Base-by-base conservation (phyloP, 2,113 vertebrate genomes). In the Corythornis madagascariensis region DNA sequence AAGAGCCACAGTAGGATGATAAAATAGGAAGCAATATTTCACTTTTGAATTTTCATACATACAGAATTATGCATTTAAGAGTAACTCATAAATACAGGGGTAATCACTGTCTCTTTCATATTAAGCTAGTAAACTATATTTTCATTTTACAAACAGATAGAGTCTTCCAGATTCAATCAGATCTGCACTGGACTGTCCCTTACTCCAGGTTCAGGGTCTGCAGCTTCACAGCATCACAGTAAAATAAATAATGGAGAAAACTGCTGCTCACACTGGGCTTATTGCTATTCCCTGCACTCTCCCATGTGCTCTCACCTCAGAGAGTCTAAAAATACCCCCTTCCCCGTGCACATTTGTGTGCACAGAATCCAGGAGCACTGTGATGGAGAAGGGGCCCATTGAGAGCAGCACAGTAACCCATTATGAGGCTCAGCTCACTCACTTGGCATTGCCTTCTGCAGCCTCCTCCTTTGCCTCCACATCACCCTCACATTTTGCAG, bases 391-490 rank as follows among this genome's bases (percentile, higher is more conserved):
- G 74, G 40, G 43, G 43, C 42, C 40, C 89, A 33, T 50, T 88
- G 84, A 86, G 59, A 55, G 63, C 50, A 71, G 73, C 9, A 67
- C 71, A 94, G 88, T n/a, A 65, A 69, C 79, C 26, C 33, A 8
- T 9, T 64, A 75, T 69, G 93, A 93, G 89, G 64, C 69, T 91
- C 50, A 85, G 19, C 38, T 79, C 87, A 97, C 98, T 96, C 93
- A 99, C 99, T 98, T 99, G 97, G 97, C 97, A 94, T 94, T 92
- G 92, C 97, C 96, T 53, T 98, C 98, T 77, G 94, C 91, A 13
- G 97, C 96, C 59, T 98, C 98, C 33, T 98, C 98, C 92, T 98
- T 98, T 73, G 91, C 81, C 47, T 98, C 98, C n/a, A 91, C 86
- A 63, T 98, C 97, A 22, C 97, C 97, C 89, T 98, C 98, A 13